Evolutionary conservation across 2,113 vertebrate genomes (phyloP).

Genomic region (Deroptyus accipitrinus): DNA sequence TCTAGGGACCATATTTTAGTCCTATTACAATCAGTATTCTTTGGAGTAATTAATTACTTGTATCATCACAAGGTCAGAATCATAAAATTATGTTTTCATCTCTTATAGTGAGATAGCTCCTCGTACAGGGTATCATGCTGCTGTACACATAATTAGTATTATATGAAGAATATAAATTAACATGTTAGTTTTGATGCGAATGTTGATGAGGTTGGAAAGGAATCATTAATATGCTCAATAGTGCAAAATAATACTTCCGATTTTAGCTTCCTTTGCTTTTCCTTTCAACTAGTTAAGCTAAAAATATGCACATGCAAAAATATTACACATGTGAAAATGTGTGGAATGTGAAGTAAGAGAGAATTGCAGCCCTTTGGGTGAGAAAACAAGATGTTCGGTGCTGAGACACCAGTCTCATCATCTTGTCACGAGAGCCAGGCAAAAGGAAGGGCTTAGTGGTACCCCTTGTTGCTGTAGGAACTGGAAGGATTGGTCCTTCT

Average conservation of each 20-base stretch:
- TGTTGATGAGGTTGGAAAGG: conserved; percentile 52
- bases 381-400: background rate
- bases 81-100: conserved; percentile 6
- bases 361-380: background rate
- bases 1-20: background rate
- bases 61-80: background rate
- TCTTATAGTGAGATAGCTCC: background rate
- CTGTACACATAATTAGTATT: conserved; percentile 23
- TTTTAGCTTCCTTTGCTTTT: conserved; percentile 44
- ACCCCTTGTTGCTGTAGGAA: background rate
- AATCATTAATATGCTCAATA: conserved; percentile 39
- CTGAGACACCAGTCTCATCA: background rate
- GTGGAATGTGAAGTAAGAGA: conserved; percentile 12
- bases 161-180: conserved; percentile 58
- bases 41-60: background rate
- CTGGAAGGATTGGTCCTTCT: background rate
- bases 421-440: accelerated
- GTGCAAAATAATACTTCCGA: conserved; percentile 39
- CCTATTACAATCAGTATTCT: background rate
- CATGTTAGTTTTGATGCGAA: conserved; percentile 39
- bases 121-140: background rate
- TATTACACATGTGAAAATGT: background rate
- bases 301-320: conserved; percentile 15
- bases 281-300: conserved; percentile 37
- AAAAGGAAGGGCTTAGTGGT: background rate